phyloP scores from a whole-genome alignment of 2,113 vertebrate species.

The Eretmodus cyanostictus region DNA sequence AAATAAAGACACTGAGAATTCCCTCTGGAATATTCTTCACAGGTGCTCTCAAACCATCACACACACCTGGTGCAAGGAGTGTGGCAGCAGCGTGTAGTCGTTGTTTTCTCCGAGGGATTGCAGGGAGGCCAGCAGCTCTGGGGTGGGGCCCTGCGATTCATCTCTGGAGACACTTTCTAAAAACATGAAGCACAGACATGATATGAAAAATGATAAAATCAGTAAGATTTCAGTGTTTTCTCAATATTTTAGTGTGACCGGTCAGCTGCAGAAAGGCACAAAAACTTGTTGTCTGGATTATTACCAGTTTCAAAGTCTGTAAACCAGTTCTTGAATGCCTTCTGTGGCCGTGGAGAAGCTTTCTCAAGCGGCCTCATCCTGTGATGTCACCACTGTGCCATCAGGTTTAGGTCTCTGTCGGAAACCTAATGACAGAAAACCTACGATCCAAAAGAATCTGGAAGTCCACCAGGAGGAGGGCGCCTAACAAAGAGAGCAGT shows the following conservation, averaged over 20 bases:
- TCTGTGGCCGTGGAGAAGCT: neutral
- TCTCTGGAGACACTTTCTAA: constrained; percentile 28
- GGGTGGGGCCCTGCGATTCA: constrained; percentile 35
- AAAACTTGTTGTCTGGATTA: neutral
- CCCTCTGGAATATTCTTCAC: neutral
- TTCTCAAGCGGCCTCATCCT: neutral
- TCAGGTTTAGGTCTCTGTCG: neutral
- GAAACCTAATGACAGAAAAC: neutral
- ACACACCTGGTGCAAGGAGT: constrained; percentile 89
- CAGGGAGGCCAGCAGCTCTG: constrained; percentile 79
- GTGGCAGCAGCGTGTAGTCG: constrained; percentile 82
- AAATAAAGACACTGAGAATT: constrained; percentile 6
- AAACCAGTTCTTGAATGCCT: neutral
- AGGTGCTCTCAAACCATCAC: neutral
- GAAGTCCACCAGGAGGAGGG: neutral
- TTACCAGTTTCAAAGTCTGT: neutral
- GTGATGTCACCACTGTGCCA: neutral
- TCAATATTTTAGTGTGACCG: neutral
- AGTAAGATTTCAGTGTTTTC: neutral
- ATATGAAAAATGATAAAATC: neutral
- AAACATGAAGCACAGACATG: constrained; percentile 24
- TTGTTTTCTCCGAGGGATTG: constrained; percentile 75
- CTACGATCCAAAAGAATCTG: neutral
- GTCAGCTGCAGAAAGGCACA: neutral
- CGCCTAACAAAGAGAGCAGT: neutral